phyloP scores from a whole-genome alignment of 2,113 vertebrate species.

The Carlito syrichta region DNA sequence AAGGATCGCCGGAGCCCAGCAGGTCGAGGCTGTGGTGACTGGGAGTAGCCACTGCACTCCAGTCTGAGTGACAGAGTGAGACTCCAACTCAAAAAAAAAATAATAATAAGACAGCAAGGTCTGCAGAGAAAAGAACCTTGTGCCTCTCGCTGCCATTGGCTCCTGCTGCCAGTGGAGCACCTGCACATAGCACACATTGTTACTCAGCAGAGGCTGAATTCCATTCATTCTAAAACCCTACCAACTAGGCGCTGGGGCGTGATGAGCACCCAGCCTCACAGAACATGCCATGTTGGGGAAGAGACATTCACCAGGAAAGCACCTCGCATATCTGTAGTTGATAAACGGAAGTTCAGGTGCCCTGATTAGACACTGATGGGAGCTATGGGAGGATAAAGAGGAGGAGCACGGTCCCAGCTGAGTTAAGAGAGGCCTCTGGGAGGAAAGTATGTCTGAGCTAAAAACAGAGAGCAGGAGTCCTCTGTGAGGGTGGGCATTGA shows the following conservation, averaged over 20 bases:
- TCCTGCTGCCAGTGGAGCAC: background rate
- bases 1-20: no score
- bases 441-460: background rate
- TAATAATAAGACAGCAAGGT: no score
- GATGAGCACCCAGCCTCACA: background rate
- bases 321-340: background rate
- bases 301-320: background rate
- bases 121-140: no score
- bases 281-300: background rate
- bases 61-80: no score
- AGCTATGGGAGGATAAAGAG: fast-evolving
- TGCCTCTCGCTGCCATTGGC: background rate
- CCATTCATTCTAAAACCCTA: background rate
- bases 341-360: background rate
- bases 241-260: background rate
- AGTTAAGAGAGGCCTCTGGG: background rate
- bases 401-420: background rate
- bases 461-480: background rate
- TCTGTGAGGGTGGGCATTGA: fast-evolving
- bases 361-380: background rate
- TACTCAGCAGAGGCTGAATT: background rate
- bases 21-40: no score
- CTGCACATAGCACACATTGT: background rate
- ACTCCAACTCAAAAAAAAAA: no score
- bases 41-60: no score